A percentile compares a stretch with the other conserved stretches of the same genome.
Conservation (phyloP, 64 coral and sea anemone species). For the Montipora efflorescens region DNA sequence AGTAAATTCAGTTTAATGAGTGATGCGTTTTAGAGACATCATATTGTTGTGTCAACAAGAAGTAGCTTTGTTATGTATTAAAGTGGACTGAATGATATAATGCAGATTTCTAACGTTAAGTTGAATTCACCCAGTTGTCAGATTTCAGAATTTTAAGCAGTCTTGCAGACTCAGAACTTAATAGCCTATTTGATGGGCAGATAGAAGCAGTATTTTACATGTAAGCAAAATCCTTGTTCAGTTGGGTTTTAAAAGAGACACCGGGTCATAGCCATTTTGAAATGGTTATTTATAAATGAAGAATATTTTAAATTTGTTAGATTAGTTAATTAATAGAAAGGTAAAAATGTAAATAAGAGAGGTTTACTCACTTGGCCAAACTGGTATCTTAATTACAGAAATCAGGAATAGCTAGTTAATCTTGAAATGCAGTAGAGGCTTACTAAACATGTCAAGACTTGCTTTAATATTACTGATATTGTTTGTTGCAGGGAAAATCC, state of each 20-base stretch:
- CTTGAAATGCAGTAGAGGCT: no score
- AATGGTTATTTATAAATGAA: neutral
- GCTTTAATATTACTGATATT: no score
- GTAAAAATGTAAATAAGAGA: no score
- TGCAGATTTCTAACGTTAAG: neutral
- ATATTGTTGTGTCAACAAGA: neutral
- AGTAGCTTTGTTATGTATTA: neutral
- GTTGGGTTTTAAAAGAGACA: neutral
- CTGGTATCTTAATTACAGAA: no score
- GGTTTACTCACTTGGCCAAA: no score
- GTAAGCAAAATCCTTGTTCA: no score
- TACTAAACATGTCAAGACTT: no score
- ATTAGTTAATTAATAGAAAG: no score
- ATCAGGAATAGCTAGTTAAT: no score
- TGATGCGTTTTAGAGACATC: neutral
- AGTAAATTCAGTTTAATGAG: neutral
- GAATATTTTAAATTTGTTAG: neutral
- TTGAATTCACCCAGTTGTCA: neutral
- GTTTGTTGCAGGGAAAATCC: no score
- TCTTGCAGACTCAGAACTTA: neutral
- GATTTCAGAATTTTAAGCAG: neutral
- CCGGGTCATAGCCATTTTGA: neutral
- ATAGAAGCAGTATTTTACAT: no score
- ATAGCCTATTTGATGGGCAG: neutral
- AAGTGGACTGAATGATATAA: neutral